Base-by-base conservation (phyloP, 2,797 vertebrate species). In the Ceryle rudis region DNA sequence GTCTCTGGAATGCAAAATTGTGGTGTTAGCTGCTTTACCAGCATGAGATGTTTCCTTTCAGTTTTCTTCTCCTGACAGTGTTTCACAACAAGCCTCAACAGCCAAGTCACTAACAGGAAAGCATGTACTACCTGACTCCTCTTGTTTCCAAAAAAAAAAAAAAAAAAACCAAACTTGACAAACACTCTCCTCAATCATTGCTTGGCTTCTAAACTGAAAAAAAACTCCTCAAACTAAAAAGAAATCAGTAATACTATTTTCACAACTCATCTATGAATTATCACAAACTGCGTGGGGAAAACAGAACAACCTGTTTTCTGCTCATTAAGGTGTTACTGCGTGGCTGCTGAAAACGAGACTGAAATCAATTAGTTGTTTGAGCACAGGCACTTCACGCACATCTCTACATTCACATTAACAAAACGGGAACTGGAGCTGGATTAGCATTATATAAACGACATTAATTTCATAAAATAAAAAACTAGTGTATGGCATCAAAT, bases 261-360 rank as follows among this genome's bases (percentile, higher is more conserved):
- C 81, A 91, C 37, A 89, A 65, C 25, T 87, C 80, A 83, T 42
- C 79, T 81, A 26, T 35, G 49, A 88, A 90, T 79, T 82, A 72
- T 5, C 3, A 1, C 81, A 49, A 73, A 33, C 65, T 20, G 29
- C 16, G 70, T 15, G 20, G 46, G 23, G 66, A 88, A 83, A 92
- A 81, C 37, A 91, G 54, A 95, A 83, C 69, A 64, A 93, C 52
- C 88, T 80, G 44, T 80, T 87, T 84, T 74, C 74, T 80, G 37
- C 31, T 89, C 84, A 69, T 69, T 65, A 51, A 14, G 5, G 14
- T 4, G 33, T 78, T 71, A 49, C 49, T 39, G 37, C 6, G 49
- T 0, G 1, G 52, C 65, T 88, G 77, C 54, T 90, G 70, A 52
- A 49, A 83, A 73, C 37, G 23, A 60, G 20, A 22, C 31, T 66